Percentiles rank a stretch among this genome's conserved stretches.
Conservation (phyloP, 2,797 vertebrate species). For the Trachurus trachurus region DNA sequence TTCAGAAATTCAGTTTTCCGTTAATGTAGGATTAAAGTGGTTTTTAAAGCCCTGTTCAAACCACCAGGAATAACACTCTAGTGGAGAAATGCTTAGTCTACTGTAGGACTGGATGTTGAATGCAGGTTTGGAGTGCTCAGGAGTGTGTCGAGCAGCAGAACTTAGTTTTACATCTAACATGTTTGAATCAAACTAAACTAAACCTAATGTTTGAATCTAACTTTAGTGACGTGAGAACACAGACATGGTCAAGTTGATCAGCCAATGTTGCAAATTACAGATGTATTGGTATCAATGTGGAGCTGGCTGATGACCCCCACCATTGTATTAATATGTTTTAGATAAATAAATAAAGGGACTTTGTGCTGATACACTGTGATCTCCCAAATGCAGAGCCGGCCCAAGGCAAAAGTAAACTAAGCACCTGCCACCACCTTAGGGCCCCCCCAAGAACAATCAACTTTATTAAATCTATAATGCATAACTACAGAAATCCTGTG, state of each 20-base stretch:
- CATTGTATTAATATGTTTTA: no score
- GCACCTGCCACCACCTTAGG: no score
- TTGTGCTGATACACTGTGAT: no score
- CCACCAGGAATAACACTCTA: background rate
- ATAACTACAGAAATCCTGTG: no score
- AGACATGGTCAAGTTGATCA: background rate
- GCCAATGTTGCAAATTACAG: background rate
- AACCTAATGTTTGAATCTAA: no score
- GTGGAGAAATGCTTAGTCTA: background rate
- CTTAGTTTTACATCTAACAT: background rate
- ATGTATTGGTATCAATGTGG: background rate
- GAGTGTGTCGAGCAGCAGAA: background rate
- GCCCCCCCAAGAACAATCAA: no score
- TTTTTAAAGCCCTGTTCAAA: background rate
- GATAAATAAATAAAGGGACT: no score
- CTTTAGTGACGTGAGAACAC: background rate
- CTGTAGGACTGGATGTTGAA: background rate
- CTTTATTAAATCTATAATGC: no score
- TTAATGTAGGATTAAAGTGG: no score
- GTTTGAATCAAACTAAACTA: background rate
- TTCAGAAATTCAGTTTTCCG: background rate
- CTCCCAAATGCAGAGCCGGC: no score
- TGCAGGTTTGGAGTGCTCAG: no score
- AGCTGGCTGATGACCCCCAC: background rate
- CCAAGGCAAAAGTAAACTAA: no score